Evolutionary conservation across 2,797 vertebrate species (phyloP), one percentile per base, ranked within the genome.

Genomic region (Clarias fuscus): DNA sequence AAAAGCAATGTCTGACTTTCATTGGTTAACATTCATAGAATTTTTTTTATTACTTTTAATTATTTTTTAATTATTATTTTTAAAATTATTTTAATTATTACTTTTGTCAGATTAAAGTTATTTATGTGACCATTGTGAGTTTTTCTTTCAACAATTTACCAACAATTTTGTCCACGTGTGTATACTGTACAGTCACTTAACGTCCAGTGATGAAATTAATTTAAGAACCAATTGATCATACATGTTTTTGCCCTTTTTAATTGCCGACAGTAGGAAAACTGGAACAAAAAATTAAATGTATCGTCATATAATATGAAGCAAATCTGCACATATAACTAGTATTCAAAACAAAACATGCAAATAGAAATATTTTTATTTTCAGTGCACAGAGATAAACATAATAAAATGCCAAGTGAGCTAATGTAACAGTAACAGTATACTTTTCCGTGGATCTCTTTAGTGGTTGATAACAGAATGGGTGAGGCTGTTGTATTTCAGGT

Each of bases 401-500:
- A 22, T 15, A 43, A 15, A 13, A 80, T 24, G 20, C 15, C 24
- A 20, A 33, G 11, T 62, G 58, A 37, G 77, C 24, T 75, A 14
- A 59, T 78, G 56, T 37, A 61, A 61, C 27, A 59, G 30, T 64
- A 80, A 61, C 27, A 59, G 20, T 64, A 80, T 40, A 17, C 37
- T 48, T 48, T 48, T 33, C 20, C 11, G 13, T 53, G 40, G 11
- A 37, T n/a, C 76, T 83, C 40, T 61, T n/a, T 18, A 40, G 64
- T 33, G 75, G 13, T 18, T 80, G 85, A 58, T n/a, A 78, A 56
- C 40, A 13, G 7, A 72, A 76, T 86, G 85, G 68, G 73, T 30
- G 62, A 24, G 70, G 56, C 61, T 85, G 67, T 67, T 59, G n/a
- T 78, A 40, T 58, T 81, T 17, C 20, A 65, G 62, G 88, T 89